Evolutionary conservation across 2,113 vertebrate genomes (phyloP), one percentile per base, ranked within the genome.

Genomic region (Choloepus hoffmanni): DNA sequence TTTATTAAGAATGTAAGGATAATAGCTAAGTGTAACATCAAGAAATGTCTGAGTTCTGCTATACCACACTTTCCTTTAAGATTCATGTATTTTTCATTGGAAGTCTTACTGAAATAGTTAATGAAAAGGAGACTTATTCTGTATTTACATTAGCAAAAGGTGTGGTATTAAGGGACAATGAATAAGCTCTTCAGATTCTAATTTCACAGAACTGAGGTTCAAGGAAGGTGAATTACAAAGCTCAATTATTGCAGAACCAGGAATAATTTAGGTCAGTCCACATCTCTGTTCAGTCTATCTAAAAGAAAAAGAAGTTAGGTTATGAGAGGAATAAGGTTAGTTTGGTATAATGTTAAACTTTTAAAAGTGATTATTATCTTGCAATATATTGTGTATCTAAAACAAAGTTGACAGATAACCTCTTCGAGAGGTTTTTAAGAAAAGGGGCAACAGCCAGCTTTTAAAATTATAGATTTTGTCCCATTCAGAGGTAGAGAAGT

Each of bases 71-170:
- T 92, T 90, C 8, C 33, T 63, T 89, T 92, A 93, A 92, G 36
- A 85, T 67, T 89, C 86, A 60, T 87, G 74, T 92, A 30, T 72
- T 73, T 90, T 62, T 93, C 63, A 65, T 65, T 92, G 28, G 82
- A 89, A 97, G 67, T 62, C 12, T 83, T 92, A 89, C 26, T 94
- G 60, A 77, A 87, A 83, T 36, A 76, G 88, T 91, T 65, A 90
- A 45, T 65, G 23, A 45, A 81, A 92, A 86, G 23, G 33, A 87
- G 86, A 82, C 65, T 60, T 70, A 68, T 55, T 55, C 19, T 76
- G 83, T 68, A 33, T 95, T 45, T 96, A 77, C 4, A 92, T 94
- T 89, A 91, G 68, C 58, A 92, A 73, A 83, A 53, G 18, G 36
- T 60, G n/a, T 85, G 16, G 7, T 15, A 76, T 67, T 72, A 93